Base-by-base conservation (phyloP, 1,140 invertebrate species). In the Zaprionus africanus region DNA sequence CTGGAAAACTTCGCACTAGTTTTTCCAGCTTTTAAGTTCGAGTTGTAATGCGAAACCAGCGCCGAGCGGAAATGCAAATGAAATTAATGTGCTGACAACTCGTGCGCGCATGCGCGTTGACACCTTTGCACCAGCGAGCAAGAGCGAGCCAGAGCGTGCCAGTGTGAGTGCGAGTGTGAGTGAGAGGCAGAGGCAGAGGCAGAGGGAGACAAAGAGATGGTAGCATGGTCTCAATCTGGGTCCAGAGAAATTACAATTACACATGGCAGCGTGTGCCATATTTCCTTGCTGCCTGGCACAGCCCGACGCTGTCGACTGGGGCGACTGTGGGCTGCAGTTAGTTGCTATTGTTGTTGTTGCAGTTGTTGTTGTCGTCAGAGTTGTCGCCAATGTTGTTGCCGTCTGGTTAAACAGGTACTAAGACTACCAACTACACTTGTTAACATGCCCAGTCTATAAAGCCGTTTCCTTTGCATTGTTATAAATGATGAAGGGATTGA, bases 71-170 rank as follows among this genome's bases (percentile, higher is more conserved):
- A 91, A 91, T 91, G 90, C 84, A 91, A 91, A 91, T 91, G 83
- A 91, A 91, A 91, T 91, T 91, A 91, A 91, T 91, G 90, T 85
- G 88, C 79, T 91, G 90, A 90, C 90, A 91, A 88, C 76, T 80
- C 82, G 76, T 78, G 76, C 81, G 86, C 86, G 79, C 85, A 90
- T 85, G 85, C 85, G 81, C 85, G 85, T 90, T 90, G 85, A 90
- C 85, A 90, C 85, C 85, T 90, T 85, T 78, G 70, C 60, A 46
- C 64, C 58, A 13, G 34, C 43, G 60, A 31, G 24, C 3, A 24
- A 51, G 67, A 77, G 60, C 71, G 68, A 54, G 36, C 64, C 31
- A 34, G 31, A 34, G 31, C 31, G 31, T 34, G 31, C 11, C 9
- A 34, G 49, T 66, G 61, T 54, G 17, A 46, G 56, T 15, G 19